Conservation (phyloP, 1,140 invertebrate genomes). For the Andricus grossulariae region DNA sequence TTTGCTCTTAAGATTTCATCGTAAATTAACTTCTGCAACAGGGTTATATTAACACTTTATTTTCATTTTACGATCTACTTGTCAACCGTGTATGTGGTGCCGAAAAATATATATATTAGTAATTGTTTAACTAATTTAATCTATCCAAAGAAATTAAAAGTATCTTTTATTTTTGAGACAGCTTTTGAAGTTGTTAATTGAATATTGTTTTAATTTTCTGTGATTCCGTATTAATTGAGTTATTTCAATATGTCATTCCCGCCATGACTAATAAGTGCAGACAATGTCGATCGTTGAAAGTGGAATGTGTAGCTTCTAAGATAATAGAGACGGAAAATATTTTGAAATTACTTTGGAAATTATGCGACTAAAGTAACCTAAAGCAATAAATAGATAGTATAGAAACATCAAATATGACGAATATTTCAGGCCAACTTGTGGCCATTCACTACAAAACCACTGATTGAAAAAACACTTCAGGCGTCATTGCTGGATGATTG, state of each 20-base stretch:
- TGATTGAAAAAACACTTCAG: background rate
- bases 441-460: background rate
- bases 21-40: background rate
- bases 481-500: too few relatives aligned
- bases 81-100: background rate
- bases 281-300: too few relatives aligned
- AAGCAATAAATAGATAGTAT: background rate
- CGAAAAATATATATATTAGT: background rate
- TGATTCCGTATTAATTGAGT: too few relatives aligned
- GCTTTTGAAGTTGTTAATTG: too few relatives aligned
- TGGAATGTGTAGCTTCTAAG: too few relatives aligned
- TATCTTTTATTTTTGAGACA: background rate
- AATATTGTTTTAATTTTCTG: too few relatives aligned
- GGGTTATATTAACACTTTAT: conserved; percentile 18
- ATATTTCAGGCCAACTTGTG: background rate
- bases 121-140: background rate
- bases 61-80: conserved; percentile 5
- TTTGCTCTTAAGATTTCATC: background rate
- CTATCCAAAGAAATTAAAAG: background rate
- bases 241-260: too few relatives aligned
- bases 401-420: background rate
- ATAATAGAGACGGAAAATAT: too few relatives aligned
- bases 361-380: too few relatives aligned
- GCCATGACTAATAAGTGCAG: too few relatives aligned
- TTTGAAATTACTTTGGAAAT: too few relatives aligned